Base-by-base conservation (phyloP, 2,113 vertebrate genomes). In the Microcebus lehilahytsara region DNA sequence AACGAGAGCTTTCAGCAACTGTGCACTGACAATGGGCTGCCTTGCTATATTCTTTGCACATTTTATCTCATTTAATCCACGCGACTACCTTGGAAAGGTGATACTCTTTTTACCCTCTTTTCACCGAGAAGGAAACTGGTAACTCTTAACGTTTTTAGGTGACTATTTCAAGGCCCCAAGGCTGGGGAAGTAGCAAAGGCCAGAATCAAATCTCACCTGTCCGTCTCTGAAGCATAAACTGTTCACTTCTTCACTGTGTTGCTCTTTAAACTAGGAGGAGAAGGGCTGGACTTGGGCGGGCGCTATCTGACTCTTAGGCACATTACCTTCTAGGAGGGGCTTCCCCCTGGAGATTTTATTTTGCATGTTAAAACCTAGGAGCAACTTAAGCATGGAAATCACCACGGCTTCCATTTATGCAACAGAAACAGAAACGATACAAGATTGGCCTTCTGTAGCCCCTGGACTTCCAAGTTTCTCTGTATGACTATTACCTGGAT, bases 31-130 rank as follows among this genome's bases (percentile, higher is more conserved):
- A 89, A 42, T n/a, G 81, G 16, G 49, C 42, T 5, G 2, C 20
- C 34, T 89, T 40, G 19, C 83, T 95, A 64, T 85, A 71, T 92
- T 89, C 22, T 85, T 92, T 95, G 71, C 30, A n/a, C n/a, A n/a
- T 49, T 64, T n/a, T 58, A 78, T 53, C 32, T 1, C 22, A 23
- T 87, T 53, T 92, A 67, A 79, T 67, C 64, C 74, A 89, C 16
- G 40, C 27, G 20, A 75, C 30, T 80, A 77, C 66, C 42, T 77
- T 77, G 64, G 23, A 30, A 79, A 93, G 56, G 80, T 37, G 62
- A 60, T 67, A 69, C 53, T 86, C 14, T 96, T 90, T 86, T 86
- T 72, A 71, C 51, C 67, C 17, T 95, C 37, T 92, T 46, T 46
- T 8, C 46, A 46, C 46, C 46, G 1, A 46, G 46, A 46, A 46